Evolutionary conservation across 1,140 invertebrate genomes (phyloP).

Genomic region (Catajapyx aquilonaris): DNA sequence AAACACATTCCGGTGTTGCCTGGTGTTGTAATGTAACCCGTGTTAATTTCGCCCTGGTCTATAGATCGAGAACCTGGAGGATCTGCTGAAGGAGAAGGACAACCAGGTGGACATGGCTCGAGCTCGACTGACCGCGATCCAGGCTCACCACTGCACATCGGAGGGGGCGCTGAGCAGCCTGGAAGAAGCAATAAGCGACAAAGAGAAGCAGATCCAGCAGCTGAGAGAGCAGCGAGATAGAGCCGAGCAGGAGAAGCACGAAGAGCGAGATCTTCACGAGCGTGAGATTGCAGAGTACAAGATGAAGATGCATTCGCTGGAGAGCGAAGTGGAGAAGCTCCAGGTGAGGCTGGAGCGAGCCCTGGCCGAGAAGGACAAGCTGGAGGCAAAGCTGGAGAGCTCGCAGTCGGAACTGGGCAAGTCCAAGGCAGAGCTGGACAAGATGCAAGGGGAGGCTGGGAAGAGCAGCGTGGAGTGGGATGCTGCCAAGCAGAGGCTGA

Average conservation of each 20-base stretch:
- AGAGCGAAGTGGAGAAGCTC: constrained; percentile 77
- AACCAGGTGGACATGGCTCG: constrained; percentile 91
- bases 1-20: too few relatives aligned
- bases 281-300: constrained; percentile 87
- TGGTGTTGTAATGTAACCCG: too few relatives aligned
- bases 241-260: constrained; percentile 88
- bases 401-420: constrained; percentile 83
- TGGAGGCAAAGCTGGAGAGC: constrained; percentile 75
- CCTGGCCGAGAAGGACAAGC: constrained; percentile 66
- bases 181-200: constrained; percentile 89
- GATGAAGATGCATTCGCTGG: constrained; percentile 72
- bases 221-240: constrained; percentile 77
- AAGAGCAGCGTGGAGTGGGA: constrained; percentile 75
- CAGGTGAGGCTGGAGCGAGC: constrained; percentile 65
- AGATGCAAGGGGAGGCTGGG: constrained; percentile 69
- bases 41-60: too few relatives aligned
- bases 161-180: constrained; percentile 77
- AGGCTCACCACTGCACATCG: constrained; percentile 76
- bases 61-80: constrained; percentile 92
- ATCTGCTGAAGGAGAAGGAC: constrained; percentile 91
- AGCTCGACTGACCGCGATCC: constrained; percentile 67
- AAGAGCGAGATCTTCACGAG: constrained; percentile 84
- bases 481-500: constrained; percentile 61
- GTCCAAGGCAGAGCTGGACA: constrained; percentile 79
- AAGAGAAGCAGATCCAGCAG: constrained; percentile 89